phyloP scores from a whole-genome alignment of 2,797 vertebrate genomes.

The Cottoperca gobio region DNA sequence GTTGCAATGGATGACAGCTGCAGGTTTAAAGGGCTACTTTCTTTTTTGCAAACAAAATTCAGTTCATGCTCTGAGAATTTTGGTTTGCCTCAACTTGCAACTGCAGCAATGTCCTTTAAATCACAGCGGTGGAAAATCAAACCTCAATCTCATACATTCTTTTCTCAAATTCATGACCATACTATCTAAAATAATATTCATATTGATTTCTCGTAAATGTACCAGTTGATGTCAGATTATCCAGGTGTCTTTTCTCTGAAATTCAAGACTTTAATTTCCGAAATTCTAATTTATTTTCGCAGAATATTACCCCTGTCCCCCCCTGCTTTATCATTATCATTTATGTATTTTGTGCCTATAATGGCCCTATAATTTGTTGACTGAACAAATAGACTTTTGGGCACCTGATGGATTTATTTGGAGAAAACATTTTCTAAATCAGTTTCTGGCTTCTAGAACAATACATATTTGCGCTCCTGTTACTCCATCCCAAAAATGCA shows the following conservation, averaged over 20 bases:
- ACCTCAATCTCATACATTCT: too few species aligned
- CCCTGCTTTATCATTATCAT: too few species aligned
- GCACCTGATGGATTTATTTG: background rate
- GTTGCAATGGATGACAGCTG: background rate
- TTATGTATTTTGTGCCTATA: too few species aligned
- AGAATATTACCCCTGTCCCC: too few species aligned
- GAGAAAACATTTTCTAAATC: background rate
- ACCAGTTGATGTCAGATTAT: too few species aligned
- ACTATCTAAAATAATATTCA: too few species aligned
- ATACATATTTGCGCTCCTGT: background rate
- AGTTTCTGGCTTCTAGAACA: background rate
- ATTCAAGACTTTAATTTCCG: too few species aligned
- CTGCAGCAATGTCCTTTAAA: background rate
- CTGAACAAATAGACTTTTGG: background rate
- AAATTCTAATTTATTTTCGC: too few species aligned
- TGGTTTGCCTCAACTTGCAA: background rate
- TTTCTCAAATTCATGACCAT: too few species aligned
- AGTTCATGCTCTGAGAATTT: background rate
- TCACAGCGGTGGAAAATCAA: background rate
- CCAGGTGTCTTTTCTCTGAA: too few species aligned
- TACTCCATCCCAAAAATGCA: background rate
- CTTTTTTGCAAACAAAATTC: background rate
- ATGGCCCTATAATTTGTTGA: too few species aligned
- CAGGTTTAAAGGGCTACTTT: background rate
- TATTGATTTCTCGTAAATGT: too few species aligned